Conservation (phyloP, 2,888 invertebrate genomes). For the Masnerella sp. region DNA sequence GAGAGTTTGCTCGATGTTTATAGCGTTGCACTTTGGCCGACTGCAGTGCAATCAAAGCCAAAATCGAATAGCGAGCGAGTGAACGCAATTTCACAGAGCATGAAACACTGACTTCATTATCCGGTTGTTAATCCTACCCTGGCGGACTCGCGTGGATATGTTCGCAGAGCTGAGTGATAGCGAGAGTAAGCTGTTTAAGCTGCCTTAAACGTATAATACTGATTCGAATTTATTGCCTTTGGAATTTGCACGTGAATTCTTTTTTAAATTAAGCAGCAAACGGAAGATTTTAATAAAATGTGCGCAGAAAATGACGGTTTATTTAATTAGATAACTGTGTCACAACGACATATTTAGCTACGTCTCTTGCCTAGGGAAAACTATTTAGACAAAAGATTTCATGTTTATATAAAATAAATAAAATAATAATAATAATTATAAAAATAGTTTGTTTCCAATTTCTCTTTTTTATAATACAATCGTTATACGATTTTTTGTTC, state of each 20-base stretch:
- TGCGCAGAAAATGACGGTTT: no score
- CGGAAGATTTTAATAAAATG: not conserved
- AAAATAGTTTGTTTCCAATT: no score
- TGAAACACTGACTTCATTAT: slow-evolving; percentile 78
- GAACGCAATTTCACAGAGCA: slow-evolving; percentile 77
- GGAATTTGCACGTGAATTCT: slow-evolving; percentile 45
- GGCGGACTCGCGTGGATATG: slow-evolving; percentile 50
- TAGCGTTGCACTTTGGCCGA: slow-evolving; percentile 68
- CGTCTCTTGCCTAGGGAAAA: no score
- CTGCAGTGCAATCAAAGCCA: slow-evolving; percentile 72
- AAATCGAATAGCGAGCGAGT: slow-evolving; percentile 74
- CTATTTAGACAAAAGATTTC: no score
- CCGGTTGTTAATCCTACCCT: slow-evolving; percentile 76
- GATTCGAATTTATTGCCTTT: slow-evolving; percentile 52
- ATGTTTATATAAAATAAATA: no score
- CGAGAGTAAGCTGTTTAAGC: slow-evolving; percentile 59
- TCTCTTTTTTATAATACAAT: no score
- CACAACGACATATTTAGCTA: no score
- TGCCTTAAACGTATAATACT: slow-evolving; percentile 56
- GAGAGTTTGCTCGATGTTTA: slow-evolving; percentile 61
- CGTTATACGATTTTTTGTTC: no score
- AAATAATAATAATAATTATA: no score
- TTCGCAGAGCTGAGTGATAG: slow-evolving; percentile 60
- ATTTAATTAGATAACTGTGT: no score
- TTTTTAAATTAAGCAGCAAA: slow-evolving; percentile 23